Percentiles rank a stretch among this genome's conserved stretches.
Conservation (phyloP, 2,797 vertebrate species). For the Anas georgica region DNA sequence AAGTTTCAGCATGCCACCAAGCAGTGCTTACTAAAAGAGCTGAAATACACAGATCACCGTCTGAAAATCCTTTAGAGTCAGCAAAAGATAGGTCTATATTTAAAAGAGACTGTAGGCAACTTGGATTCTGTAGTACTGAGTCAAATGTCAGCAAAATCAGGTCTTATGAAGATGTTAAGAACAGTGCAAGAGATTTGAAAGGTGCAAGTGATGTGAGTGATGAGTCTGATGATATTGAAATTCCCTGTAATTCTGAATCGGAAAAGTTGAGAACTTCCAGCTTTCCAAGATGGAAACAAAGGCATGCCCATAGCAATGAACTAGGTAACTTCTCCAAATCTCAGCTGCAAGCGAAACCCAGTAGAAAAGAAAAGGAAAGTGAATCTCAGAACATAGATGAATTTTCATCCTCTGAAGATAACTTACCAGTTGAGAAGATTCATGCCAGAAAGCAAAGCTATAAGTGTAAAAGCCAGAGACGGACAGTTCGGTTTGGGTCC, state of each 20-base stretch:
- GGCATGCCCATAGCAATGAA: not conserved
- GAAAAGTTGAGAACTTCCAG: conserved; percentile 8
- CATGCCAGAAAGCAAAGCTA: not conserved
- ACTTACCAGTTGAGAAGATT: conserved; percentile 59
- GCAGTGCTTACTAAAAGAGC: not conserved
- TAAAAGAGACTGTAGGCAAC: conserved; percentile 1
- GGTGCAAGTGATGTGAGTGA: conserved; percentile 77
- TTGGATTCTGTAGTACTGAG: not conserved
- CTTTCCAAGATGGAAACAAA: conserved; percentile 1
- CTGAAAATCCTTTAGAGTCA: conserved; percentile 14
- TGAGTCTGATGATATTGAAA: conserved; percentile 89
- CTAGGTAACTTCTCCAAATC: not conserved
- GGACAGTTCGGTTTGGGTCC: conserved; percentile 16
- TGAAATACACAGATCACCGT: not conserved
- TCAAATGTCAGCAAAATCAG: conserved; percentile 14
- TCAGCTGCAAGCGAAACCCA: not conserved
- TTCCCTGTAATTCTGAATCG: conserved; percentile 38
- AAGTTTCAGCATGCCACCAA: conserved; percentile 37
- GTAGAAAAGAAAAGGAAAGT: not conserved
- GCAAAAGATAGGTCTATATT: not conserved
- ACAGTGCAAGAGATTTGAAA: conserved; percentile 43
- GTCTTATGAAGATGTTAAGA: conserved; percentile 2
- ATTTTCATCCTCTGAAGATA: conserved; percentile 88
- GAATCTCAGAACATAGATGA: conserved; percentile 78
- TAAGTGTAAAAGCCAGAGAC: conserved; percentile 24